Evolutionary conservation across 2,113 vertebrate species (phyloP).

Genomic region (Sylvietta virens): DNA sequence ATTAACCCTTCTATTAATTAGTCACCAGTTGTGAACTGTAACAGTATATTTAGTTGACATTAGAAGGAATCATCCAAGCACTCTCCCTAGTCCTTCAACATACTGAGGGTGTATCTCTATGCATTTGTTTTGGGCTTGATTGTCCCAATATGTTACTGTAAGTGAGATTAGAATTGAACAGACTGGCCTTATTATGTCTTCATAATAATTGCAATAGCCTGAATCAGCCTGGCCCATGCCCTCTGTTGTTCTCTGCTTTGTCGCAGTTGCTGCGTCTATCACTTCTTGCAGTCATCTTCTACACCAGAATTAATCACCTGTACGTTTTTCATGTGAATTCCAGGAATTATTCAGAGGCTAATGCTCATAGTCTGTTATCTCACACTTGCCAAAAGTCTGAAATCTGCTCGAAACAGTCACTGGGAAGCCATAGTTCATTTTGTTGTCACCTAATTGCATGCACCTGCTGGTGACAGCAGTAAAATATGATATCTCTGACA

Average conservation of each 20-base stretch:
- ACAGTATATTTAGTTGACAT: background rate
- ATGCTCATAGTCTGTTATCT: background rate
- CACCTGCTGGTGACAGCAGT: constrained; percentile 56
- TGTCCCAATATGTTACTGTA: background rate
- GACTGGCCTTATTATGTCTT: background rate
- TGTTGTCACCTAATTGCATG: constrained; percentile 58
- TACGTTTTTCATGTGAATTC: background rate
- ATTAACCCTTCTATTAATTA: background rate
- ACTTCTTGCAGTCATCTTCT: background rate
- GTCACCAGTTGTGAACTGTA: background rate
- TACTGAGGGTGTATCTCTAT: background rate
- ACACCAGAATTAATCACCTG: background rate
- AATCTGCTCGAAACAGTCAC: constrained; percentile 10
- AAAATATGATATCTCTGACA: constrained; percentile 51
- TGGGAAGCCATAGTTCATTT: constrained; percentile 50
- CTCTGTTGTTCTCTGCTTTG: background rate
- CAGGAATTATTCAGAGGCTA: constrained; percentile 3
- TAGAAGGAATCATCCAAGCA: background rate
- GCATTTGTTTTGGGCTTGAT: background rate
- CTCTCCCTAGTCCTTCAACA: background rate
- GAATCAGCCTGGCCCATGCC: background rate
- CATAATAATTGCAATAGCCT: background rate
- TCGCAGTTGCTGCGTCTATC: background rate
- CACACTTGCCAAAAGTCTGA: constrained; percentile 4
- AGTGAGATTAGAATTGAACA: background rate